Conservation (phyloP, 2,888 invertebrate species). For the Drosophila vallismaia region DNA sequence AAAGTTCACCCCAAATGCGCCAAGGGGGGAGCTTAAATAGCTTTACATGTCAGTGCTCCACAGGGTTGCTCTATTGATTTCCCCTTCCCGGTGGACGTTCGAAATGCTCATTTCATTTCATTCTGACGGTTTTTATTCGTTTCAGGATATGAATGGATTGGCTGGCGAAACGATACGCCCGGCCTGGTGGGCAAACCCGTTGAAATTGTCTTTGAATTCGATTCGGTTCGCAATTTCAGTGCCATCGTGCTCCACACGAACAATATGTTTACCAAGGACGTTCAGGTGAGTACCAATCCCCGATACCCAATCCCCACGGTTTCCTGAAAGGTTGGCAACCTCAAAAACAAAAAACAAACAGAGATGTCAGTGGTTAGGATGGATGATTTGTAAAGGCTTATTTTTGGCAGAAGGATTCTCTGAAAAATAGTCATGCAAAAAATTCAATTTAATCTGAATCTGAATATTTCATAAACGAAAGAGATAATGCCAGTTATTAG, state of each 20-base stretch:
- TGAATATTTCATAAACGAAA: neutral
- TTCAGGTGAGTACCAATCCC: constrained; percentile 86
- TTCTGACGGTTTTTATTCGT: constrained; percentile 38
- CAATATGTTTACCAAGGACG: constrained; percentile 90
- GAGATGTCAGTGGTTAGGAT: neutral
- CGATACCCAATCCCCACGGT: neutral
- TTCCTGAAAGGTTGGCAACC: constrained; percentile 1
- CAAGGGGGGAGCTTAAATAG: constrained; percentile 63
- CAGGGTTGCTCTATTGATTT: constrained; percentile 45
- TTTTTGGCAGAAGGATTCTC: neutral
- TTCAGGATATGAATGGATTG: constrained; percentile 92
- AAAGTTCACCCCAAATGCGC: constrained; percentile 64
- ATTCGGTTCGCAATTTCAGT: constrained; percentile 90
- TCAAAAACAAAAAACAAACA: constrained; percentile 1
- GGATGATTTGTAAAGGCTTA: constrained; percentile 2
- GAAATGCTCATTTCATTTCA: constrained; percentile 39
- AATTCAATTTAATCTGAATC: neutral
- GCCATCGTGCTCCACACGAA: constrained; percentile 90
- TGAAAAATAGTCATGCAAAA: neutral
- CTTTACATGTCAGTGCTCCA: constrained; percentile 66
- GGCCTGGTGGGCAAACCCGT: constrained; percentile 87
- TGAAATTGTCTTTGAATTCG: constrained; percentile 91
- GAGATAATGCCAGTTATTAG: neutral
- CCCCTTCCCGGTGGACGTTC: constrained; percentile 6
- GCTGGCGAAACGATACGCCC: constrained; percentile 90